These are phyloP conservation scores for Scylla paramamosain DNA, from an alignment of 1,140 invertebrate genomes.

Conservation along the genomic window DNA sequence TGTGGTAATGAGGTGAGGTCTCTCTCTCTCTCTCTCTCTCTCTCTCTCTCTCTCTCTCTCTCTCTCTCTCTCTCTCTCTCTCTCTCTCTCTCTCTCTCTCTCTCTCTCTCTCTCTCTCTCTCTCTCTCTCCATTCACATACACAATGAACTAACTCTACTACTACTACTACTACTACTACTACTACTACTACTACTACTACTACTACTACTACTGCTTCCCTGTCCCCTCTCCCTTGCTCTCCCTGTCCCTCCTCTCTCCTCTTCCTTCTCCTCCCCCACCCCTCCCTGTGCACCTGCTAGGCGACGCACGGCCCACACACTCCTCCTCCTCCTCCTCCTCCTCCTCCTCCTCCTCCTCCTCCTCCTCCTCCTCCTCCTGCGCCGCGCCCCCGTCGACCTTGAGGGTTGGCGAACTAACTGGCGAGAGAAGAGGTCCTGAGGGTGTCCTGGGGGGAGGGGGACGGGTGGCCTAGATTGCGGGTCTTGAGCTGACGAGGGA, in stretches of 20 bases:
- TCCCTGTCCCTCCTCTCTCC: not conserved
- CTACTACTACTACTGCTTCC: not conserved
- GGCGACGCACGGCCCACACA: not conserved
- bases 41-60: slow-evolving; percentile 42
- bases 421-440: not conserved
- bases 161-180: too few species aligned
- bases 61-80: slow-evolving; percentile 41
- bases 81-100: slow-evolving; percentile 41
- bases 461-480: not conserved
- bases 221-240: not conserved
- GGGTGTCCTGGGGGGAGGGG: not conserved
- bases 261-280: not conserved
- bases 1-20: too few species aligned
- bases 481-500: not conserved
- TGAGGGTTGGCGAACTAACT: not conserved
- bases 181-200: too few species aligned
- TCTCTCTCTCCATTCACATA: not conserved
- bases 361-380: not conserved
- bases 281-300: not conserved
- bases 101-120: slow-evolving; percentile 41
- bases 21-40: not conserved
- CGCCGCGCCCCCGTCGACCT: not conserved
- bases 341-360: not conserved
- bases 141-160: not conserved
- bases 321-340: not conserved